Evolutionary conservation across 2,888 invertebrate genomes (phyloP), one percentile per base, ranked within the genome.

Genomic region (Phanerotoma sp.): DNA sequence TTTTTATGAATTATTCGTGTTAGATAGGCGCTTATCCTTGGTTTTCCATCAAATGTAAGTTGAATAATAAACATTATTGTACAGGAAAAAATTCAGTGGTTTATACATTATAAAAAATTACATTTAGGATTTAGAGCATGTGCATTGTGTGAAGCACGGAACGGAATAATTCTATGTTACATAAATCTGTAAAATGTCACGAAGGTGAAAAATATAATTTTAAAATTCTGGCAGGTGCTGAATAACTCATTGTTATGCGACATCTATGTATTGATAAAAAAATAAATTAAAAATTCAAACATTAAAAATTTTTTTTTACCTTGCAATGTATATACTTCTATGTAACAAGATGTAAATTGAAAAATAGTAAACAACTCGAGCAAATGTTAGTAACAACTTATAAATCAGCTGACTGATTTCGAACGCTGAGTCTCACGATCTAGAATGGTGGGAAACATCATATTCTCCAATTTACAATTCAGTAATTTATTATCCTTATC

Each of bases 351-450:
- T n/a, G n/a, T n/a, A n/a, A n/a, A n/a, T n/a, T n/a, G n/a, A n/a
- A n/a, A n/a, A n/a, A n/a, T n/a, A n/a, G n/a, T 25, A 25, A 25
- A 7, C 25, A 37, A 32, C 18, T 32, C 50, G 45, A 50, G 45
- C 33, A 49, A 51, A 42, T 56, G 51, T 35, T 10, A 20, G 46
- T 13, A 25, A 51, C 47, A 51, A 51, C 51, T 11, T 37, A 21
- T 10, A 41, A 40, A 51, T 30, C 25, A 46, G 10, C 20, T 28
- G 18, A 15, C 37, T 37, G 47, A 37, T 9, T 30, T 13, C 13
- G 9, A 28, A 49, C 30, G 28, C 18, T n/a, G 30, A 40, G 30
- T 25, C 38, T 40, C 28, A 47, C 25, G 38, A 20, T 38, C 38
- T 25, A 21, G 25, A 25, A 25, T 25, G 7, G 25, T 9, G 9